Conservation (phyloP, 1,140 invertebrate species). For the Heliconius melpomene region DNA sequence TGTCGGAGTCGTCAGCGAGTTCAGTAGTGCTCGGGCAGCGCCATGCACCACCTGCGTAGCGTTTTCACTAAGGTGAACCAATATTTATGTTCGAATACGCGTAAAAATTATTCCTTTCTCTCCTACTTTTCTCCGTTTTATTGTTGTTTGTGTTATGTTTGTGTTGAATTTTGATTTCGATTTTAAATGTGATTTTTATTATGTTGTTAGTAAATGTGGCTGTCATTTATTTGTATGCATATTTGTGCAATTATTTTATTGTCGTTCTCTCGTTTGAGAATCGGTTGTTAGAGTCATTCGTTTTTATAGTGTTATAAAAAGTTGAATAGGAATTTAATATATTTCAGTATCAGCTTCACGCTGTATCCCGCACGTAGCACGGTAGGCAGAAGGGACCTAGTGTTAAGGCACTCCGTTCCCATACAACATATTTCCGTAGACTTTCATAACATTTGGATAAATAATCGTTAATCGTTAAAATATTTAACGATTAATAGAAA, state of each 20-base stretch:
- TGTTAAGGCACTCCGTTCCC: too few species aligned
- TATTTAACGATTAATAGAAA: too few species aligned
- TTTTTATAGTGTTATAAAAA: neutral
- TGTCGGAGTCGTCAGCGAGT: slow-evolving; percentile 47
- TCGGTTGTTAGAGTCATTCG: neutral
- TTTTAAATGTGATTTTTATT: neutral
- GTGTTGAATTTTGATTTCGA: neutral
- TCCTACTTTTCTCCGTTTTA: neutral
- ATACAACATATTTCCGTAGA: neutral
- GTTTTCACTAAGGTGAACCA: slow-evolving; percentile 67
- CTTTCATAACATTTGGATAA: neutral
- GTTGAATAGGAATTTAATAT: neutral
- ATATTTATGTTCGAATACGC: slow-evolving; percentile 22
- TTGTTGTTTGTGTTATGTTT: neutral
- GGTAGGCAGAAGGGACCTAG: too few species aligned
- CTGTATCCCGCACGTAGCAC: too few species aligned
- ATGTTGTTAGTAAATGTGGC: neutral
- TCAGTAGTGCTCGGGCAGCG: slow-evolving; percentile 62
- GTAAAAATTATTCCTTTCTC: neutral
- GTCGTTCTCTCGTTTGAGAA: neutral
- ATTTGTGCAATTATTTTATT: slow-evolving; percentile 3
- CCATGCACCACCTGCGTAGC: slow-evolving; percentile 73
- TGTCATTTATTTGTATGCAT: neutral
- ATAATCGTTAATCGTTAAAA: neutral
- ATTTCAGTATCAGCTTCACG: too few species aligned